Base-by-base conservation (phyloP, 2,888 invertebrate species). In the Ischnura elegans region DNA sequence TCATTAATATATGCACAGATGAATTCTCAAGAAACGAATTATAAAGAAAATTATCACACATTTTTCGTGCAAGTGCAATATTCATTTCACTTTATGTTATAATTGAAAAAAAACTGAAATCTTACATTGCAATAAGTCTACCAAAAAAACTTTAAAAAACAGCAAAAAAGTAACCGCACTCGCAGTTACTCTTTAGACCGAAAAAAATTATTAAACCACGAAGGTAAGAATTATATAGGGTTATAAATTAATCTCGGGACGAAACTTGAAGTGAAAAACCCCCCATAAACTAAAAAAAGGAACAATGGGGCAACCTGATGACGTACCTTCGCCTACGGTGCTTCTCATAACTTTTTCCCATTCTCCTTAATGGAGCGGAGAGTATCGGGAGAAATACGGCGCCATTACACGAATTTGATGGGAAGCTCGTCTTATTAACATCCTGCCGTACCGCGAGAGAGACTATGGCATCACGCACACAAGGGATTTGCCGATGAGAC, bases 321-420 rank as follows among this genome's bases (percentile, higher is more conserved):
- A 76, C 29, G 76, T 10, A 76, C 36, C 76, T 13, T 36, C 76
- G 76, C 29, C 76, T 3, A n/a, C n/a, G n/a, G n/a, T 25, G 61
- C n/a, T n/a, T n/a, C 61, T 61, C 76, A 76, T 76, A 76, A 76
- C n/a, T 36, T 76, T 76, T 36, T 76, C 21, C 76, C 76, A 13
- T 13, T 8, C 29, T 36, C 76, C 36, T 1, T 76, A 76, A 76
- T 76, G 76, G 76, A 36, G 25, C 45, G 10, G n/a, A 13, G 8
- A 10, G 86, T n/a, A 86, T 46, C 25, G 86, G 45, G 46, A 46
- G 46, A 86, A 86, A 86, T 86, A 86, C 45, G 43, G 86, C 86
- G 46, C 86, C 25, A 36, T 86, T 86, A 86, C n/a, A n/a, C n/a
- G 87, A 51, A 51, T 87, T 51, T 87, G 87, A 51, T 51, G 51